These are phyloP conservation scores for Montifringilla adamsi DNA, from an alignment of 2,113 vertebrate species.

Conservation along the genomic window DNA sequence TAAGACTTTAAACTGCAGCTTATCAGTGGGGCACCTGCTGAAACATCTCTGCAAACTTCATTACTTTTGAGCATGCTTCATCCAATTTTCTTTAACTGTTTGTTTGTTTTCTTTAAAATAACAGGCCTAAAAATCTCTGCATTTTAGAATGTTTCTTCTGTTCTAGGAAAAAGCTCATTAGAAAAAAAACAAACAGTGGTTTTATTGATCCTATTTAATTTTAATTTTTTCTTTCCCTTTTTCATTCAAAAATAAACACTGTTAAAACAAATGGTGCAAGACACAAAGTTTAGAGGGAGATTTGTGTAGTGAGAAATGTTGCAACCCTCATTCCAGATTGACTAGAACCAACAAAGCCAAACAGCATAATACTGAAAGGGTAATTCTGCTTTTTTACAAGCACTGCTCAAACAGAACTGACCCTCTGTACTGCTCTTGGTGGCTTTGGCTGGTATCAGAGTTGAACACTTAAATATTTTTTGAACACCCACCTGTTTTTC, in stretches of 20 bases:
- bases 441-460: neutral
- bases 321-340: neutral
- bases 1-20: conserved; percentile 48
- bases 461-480: neutral
- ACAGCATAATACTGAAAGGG: neutral
- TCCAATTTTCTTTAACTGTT: neutral
- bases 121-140: neutral
- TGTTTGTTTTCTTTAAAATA: neutral
- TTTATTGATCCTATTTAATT: neutral
- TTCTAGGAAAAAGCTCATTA: neutral
- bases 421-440: neutral
- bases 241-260: neutral
- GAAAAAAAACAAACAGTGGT: accelerated
- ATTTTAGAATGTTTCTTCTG: neutral
- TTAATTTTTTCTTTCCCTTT: neutral
- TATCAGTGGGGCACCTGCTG: neutral
- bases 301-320: neutral
- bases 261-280: neutral
- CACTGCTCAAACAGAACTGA: accelerated
- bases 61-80: neutral
- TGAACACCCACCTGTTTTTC: accelerated
- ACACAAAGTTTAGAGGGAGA: neutral
- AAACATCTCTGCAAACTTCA: conserved; percentile 6
- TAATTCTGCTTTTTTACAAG: neutral
- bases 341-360: neutral